A percentile compares a stretch with the other conserved stretches of the same genome.
Evolutionary conservation across 2,113 vertebrate genomes (phyloP).

Genomic region (Eulemur macaco): DNA sequence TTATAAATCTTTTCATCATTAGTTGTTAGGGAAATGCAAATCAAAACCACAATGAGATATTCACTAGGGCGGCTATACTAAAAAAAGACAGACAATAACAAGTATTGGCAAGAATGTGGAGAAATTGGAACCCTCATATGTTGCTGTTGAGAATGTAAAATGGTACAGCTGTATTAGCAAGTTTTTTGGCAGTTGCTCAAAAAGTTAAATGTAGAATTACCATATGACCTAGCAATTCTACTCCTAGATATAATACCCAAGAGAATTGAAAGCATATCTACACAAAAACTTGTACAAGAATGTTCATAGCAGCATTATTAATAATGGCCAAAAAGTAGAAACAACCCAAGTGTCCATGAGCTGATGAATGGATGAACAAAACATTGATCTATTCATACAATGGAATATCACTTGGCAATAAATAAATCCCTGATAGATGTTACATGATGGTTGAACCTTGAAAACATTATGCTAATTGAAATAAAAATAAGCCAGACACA

Average conservation of each 20-base stretch:
- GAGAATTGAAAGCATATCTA: constrained; percentile 12
- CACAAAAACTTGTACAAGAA: not conserved
- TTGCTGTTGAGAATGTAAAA: constrained; percentile 36
- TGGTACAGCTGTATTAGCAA: constrained; percentile 27
- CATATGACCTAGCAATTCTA: not conserved
- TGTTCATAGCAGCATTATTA: constrained; percentile 19
- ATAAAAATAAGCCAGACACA: not conserved
- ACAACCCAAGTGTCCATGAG: not conserved
- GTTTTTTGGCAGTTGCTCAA: constrained; percentile 6
- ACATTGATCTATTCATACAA: not conserved
- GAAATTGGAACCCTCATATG: not conserved
- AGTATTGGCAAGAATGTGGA: not conserved
- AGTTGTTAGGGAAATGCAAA: not conserved
- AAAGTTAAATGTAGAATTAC: constrained; percentile 23
- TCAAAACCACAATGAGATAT: not conserved
- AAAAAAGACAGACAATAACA: not conserved
- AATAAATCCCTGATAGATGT: not conserved
- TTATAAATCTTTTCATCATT: constrained; percentile 9
- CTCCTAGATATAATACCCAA: not conserved
- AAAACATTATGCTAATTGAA: not conserved
- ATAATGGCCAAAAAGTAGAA: constrained; percentile 24
- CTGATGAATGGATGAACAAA: constrained; percentile 15
- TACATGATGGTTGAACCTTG: not conserved
- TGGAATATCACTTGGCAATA: not conserved
- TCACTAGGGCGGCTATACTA: not conserved